Conservation (phyloP, 2,888 invertebrate genomes). For the Aphrophora alni region DNA sequence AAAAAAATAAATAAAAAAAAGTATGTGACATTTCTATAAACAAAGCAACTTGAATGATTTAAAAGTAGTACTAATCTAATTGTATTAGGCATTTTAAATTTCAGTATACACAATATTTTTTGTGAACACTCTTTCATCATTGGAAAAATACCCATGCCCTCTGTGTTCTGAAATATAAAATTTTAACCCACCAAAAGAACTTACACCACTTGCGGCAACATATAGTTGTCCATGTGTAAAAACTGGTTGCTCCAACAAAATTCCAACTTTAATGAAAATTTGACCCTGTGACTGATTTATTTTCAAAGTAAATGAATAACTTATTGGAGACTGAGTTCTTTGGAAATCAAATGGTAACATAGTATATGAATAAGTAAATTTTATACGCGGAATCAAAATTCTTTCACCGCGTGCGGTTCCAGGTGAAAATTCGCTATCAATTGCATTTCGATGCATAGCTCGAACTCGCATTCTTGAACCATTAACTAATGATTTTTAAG, state of each 20-base stretch:
- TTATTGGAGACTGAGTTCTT: conserved; percentile 15
- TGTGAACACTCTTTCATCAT: conserved; percentile 18
- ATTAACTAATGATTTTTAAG: conserved; percentile 12
- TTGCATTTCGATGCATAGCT: conserved; percentile 6
- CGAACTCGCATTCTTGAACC: conserved; percentile 16
- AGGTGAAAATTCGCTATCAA: not conserved
- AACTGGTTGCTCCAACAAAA: conserved; percentile 18
- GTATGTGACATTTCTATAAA: too few relatives aligned
- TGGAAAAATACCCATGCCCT: not conserved
- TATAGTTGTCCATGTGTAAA: conserved; percentile 15
- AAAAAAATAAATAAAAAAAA: too few relatives aligned
- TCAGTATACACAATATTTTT: conserved; percentile 14
- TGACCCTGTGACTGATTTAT: conserved; percentile 13
- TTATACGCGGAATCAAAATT: conserved; percentile 11
- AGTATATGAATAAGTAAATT: conserved; percentile 9
- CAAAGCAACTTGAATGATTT: not conserved
- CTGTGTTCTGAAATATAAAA: conserved; percentile 14
- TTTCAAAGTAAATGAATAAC: conserved; percentile 1
- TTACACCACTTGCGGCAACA: too few relatives aligned
- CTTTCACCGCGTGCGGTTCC: conserved; percentile 11
- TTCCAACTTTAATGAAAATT: conserved; percentile 15
- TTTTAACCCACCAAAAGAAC: not conserved
- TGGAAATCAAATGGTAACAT: conserved; percentile 15
- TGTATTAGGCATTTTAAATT: conserved; percentile 2
- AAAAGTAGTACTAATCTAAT: not conserved